A percentile compares a stretch with the other conserved stretches of the same genome.
phyloP scores from a whole-genome alignment of 2,888 invertebrate species.

The Ophonus ardosiacus region DNA sequence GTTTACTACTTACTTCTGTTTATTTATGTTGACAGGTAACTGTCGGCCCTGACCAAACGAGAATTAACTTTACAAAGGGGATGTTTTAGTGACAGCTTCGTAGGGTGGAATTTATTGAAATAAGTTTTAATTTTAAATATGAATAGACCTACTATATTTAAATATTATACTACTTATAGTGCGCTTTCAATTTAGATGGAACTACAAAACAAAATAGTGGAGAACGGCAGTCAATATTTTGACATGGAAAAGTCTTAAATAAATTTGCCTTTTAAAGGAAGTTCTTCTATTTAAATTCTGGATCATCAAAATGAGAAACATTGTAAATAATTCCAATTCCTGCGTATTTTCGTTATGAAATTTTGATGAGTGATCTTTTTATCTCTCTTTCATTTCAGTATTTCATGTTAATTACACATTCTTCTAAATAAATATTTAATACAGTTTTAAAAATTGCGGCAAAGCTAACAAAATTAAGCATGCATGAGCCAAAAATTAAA shows the following conservation, averaged over 20 bases:
- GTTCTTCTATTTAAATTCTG: neutral
- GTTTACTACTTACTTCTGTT: constrained; percentile 46
- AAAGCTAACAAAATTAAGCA: constrained; percentile 33
- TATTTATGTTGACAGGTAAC: neutral
- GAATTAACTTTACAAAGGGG: neutral
- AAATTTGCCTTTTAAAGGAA: too few relatives aligned
- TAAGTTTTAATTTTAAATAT: neutral
- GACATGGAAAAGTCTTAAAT: too few relatives aligned
- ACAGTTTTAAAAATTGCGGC: constrained; percentile 19
- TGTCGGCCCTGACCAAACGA: neutral
- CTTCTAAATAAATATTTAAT: constrained; percentile 34
- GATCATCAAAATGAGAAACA: neutral
- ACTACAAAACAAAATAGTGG: too few relatives aligned
- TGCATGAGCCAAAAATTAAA: constrained; percentile 35
- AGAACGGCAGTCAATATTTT: too few relatives aligned
- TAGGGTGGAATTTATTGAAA: neutral
- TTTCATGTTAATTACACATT: constrained; percentile 5
- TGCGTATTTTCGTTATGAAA: constrained; percentile 9
- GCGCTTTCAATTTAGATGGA: too few relatives aligned
- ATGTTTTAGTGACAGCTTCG: neutral
- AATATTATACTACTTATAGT: too few relatives aligned
- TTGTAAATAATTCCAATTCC: neutral
- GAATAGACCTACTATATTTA: too few relatives aligned
- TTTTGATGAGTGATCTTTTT: neutral
- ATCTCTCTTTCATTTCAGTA: neutral